Evolutionary conservation across 1,140 invertebrate species (phyloP), one percentile per base, ranked within the genome.

Genomic region (Hesperophylax magnus): DNA sequence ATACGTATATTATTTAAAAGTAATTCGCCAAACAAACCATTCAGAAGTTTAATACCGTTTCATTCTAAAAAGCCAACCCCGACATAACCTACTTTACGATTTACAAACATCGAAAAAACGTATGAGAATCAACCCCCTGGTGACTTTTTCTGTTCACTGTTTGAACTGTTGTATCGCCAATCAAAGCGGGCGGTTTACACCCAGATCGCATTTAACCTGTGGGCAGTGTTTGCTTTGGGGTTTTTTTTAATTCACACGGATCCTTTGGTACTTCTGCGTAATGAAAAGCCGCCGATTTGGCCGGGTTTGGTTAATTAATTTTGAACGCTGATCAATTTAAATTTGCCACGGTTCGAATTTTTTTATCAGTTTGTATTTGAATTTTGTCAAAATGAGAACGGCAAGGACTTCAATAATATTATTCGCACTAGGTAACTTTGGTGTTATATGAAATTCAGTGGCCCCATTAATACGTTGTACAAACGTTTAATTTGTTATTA

Each of bases 231-330:
- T 72, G 27, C 63, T 11, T 14, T 14, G 39, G 34, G 27, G 15
- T 65, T 67, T 67, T 67, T 67, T 27, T 27, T 27, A 67, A 67
- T 67, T 67, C 63, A 54, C 69, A 53, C 69, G 17, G 20, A 11
- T 31, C 52, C 27, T 72, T 31, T 47, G 17, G 24, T n/a, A n/a
- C 34, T 67, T 72, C 14, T 72, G 69, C 69, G 56, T 72, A 72
- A 72, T 72, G 22, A 72, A 72, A 54, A 47, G 47, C 69, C 52
- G 22, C 69, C 69, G 69, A 72, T 72, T 72, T 69, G 7, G 18
- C 9, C 69, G 20, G 18, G 47, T 15, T 18, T 11, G 27, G 69
- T 72, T 54, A 72, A 72, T 72, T 53, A 72, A 72, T 72, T 72
- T 24, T 54, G 20, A 7, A 34, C 27, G 20, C 69, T 27, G 69